These are phyloP conservation scores for Diphyllodes magnificus DNA, from an alignment of 2,113 vertebrate species.

Conservation along the genomic window DNA sequence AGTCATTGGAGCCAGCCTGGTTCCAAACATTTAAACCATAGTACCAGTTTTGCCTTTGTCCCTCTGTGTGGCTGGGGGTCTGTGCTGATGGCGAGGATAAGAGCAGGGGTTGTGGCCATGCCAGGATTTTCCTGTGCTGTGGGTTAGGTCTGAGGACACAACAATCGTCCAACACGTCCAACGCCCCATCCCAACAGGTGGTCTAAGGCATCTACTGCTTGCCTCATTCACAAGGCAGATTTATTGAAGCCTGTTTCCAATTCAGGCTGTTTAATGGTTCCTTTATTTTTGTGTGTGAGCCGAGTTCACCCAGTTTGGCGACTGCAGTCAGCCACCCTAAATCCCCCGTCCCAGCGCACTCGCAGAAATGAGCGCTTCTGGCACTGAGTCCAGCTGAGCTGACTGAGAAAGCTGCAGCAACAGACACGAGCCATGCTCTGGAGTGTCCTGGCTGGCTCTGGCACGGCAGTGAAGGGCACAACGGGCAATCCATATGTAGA, in stretches of 20 bases:
- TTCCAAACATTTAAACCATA: background rate
- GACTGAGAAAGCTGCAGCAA: background rate
- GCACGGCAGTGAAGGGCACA: background rate
- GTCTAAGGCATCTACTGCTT: background rate
- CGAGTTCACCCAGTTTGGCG: background rate
- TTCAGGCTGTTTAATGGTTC: background rate
- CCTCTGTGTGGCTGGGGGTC: background rate
- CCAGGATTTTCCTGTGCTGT: background rate
- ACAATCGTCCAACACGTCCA: background rate
- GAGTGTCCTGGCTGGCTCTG: background rate
- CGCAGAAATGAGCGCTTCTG: rapidly evolving
- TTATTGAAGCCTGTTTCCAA: background rate
- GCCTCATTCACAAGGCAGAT: background rate
- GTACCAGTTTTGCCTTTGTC: background rate
- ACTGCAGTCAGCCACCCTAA: background rate
- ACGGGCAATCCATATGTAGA: rapidly evolving
- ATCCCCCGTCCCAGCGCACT: background rate
- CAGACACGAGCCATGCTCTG: background rate
- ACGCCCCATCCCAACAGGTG: background rate
- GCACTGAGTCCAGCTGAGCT: background rate
- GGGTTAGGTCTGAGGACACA: background rate
- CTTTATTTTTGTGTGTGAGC: background rate
- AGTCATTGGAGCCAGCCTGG: background rate
- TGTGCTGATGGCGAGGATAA: background rate
- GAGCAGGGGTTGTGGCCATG: background rate